Conservation (phyloP, 64 coral and sea anemone genomes). For the Acropora yongei region DNA sequence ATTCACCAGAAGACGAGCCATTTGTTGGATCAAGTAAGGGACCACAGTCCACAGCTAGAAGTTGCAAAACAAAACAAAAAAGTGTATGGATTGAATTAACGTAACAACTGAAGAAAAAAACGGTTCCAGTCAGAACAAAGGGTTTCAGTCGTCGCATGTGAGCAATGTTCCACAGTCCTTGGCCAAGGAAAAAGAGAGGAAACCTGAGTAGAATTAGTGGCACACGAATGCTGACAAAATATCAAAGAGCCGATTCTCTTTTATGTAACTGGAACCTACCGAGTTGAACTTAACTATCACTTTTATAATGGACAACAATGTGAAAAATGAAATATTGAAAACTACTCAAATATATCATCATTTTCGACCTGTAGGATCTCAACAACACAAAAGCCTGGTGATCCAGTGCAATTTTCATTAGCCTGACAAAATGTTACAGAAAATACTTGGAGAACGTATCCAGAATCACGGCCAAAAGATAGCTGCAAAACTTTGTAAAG, state of each 20-base stretch:
- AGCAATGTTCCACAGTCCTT: constrained; percentile 51
- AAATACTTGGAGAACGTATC: constrained; percentile 25
- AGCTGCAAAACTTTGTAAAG: constrained; percentile 30
- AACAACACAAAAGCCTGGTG: neutral
- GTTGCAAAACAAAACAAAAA: neutral
- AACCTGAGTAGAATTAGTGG: neutral
- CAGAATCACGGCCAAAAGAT: constrained; percentile 37
- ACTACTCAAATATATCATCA: too few relatives aligned
- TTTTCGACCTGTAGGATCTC: neutral
- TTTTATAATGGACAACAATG: too few relatives aligned
- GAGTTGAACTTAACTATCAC: too few relatives aligned
- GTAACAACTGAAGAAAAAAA: too few relatives aligned
- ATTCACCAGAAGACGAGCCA: neutral
- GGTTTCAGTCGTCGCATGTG: neutral
- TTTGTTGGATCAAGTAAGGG: neutral
- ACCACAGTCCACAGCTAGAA: constrained; percentile 11
- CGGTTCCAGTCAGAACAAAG: neutral
- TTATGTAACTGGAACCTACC: too few relatives aligned
- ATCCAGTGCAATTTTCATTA: constrained; percentile 29
- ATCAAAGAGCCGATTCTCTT: too few relatives aligned
- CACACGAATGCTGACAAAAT: too few relatives aligned
- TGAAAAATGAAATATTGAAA: too few relatives aligned
- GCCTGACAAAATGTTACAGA: constrained; percentile 14
- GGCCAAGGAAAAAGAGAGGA: neutral
- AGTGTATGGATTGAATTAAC: too few relatives aligned